Evolutionary conservation across 2,888 invertebrate genomes (phyloP).

Genomic region (Cheilosia impressa): DNA sequence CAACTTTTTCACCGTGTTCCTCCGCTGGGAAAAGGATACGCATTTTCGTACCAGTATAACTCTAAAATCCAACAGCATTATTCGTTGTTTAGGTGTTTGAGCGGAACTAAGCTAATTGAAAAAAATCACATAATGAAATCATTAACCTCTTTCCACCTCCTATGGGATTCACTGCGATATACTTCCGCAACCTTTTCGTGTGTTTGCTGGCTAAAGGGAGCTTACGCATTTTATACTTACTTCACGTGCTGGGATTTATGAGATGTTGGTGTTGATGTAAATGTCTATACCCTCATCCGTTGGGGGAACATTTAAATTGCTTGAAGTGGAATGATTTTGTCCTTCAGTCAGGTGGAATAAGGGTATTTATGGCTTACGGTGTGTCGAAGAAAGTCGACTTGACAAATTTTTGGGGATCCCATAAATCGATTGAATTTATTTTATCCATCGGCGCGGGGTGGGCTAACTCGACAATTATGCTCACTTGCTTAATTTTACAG

Average conservation of each 20-base stretch:
- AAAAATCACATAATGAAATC: constrained; percentile 29
- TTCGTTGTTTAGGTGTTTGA: constrained; percentile 12
- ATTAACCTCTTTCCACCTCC: not conserved
- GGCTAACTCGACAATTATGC: too few species aligned
- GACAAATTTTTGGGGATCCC: too few species aligned
- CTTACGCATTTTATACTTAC: constrained; percentile 5
- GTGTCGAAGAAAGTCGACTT: too few species aligned
- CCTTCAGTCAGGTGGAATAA: constrained; percentile 43
- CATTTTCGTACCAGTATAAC: constrained; percentile 5
- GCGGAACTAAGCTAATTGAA: constrained; percentile 48
- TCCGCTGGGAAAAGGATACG: too few species aligned
- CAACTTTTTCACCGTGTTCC: not conserved
- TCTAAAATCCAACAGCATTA: not conserved
- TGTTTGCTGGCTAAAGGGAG: constrained; percentile 12
- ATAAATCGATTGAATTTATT: not conserved
- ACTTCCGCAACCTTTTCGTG: constrained; percentile 10
- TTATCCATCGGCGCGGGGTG: not conserved
- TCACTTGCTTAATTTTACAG: too few species aligned
- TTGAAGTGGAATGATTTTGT: constrained; percentile 37
- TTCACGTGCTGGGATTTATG: constrained; percentile 1
- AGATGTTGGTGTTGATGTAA: not conserved
- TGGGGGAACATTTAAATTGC: constrained; percentile 36
- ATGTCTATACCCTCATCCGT: not conserved
- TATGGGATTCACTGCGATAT: not conserved
- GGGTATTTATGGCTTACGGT: not conserved